These are phyloP conservation scores for Peromyscus californicus DNA, from an alignment of 2,113 vertebrate species.

Conservation along the genomic window DNA sequence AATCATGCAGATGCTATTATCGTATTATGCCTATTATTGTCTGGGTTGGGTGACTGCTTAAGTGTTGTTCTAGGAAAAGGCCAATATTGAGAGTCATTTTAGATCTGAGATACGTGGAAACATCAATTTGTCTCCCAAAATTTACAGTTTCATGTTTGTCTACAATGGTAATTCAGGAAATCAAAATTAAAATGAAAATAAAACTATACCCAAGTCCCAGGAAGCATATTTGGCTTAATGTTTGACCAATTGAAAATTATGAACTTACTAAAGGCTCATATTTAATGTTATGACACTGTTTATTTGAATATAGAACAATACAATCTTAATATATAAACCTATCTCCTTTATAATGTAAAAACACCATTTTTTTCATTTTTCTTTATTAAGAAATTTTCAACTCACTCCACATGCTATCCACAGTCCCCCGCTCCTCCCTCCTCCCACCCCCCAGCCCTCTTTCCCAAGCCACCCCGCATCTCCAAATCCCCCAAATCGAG, in stretches of 20 bases:
- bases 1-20: background rate
- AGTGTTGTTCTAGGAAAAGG: background rate
- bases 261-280: background rate
- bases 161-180: background rate
- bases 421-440: too few species aligned
- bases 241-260: background rate
- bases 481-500: too few species aligned
- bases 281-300: background rate
- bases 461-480: too few species aligned
- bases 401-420: too few species aligned
- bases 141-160: background rate
- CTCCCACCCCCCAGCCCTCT: too few species aligned
- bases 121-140: background rate
- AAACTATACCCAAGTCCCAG: background rate
- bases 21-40: background rate
- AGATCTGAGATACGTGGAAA: background rate
- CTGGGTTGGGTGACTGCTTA: background rate
- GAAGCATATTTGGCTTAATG: background rate
- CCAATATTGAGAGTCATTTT: background rate
- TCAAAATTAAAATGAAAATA: background rate
- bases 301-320: background rate
- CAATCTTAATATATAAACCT: background rate
- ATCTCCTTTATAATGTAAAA: background rate
- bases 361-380: too few species aligned
- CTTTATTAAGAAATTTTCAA: too few species aligned